Evolutionary conservation across 1,140 invertebrate genomes (phyloP).

Genomic region (Bombus vancouverensis): DNA sequence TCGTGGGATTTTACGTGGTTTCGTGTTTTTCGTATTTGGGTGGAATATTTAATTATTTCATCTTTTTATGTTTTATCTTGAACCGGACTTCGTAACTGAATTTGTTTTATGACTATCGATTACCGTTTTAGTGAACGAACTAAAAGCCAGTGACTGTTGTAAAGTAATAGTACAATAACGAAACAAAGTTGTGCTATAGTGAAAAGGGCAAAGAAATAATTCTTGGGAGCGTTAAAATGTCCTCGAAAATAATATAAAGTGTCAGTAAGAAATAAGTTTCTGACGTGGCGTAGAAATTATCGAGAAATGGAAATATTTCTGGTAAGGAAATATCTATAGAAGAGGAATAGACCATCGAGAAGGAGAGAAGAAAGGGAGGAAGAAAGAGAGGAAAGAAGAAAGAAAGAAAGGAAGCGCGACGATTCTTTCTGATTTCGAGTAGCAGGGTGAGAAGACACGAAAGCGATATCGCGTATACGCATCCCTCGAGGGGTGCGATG

Average conservation of each 20-base stretch:
- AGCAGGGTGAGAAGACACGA: constrained; percentile 66
- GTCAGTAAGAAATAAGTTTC: neutral
- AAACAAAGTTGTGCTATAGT: no score
- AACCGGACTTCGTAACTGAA: neutral
- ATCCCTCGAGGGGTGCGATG: constrained; percentile 76
- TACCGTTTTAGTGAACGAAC: no score
- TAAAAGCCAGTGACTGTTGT: no score
- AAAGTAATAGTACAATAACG: no score
- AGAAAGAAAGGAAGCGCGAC: constrained; percentile 61
- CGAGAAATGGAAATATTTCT: neutral
- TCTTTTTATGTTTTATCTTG: neutral
- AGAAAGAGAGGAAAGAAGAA: constrained; percentile 28
- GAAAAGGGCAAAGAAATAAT: no score
- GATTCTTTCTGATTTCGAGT: constrained; percentile 76
- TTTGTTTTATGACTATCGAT: no score
- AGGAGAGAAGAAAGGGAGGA: neutral
- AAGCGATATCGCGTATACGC: constrained; percentile 78
- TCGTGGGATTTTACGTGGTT: no score
- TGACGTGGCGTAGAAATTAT: neutral
- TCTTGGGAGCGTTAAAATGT: no score
- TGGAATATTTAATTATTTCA: neutral
- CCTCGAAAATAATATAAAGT: neutral
- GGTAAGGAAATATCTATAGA: neutral
- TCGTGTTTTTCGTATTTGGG: no score
- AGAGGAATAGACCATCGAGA: neutral